These are phyloP conservation scores for Colossoma macropomum DNA, from an alignment of 2,113 vertebrate genomes.

Conservation along the genomic window DNA sequence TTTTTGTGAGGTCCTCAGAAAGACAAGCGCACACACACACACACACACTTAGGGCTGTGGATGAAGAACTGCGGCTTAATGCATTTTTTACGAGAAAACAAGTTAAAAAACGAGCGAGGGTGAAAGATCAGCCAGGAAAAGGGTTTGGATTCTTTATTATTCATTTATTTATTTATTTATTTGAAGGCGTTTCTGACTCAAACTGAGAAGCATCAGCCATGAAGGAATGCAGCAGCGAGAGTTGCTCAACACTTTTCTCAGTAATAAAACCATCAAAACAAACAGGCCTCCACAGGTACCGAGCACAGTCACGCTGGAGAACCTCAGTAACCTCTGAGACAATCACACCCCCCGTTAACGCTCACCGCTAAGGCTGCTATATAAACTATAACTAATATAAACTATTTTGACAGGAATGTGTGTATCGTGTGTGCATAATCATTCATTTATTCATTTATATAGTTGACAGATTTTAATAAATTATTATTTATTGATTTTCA, in stretches of 20 bases:
- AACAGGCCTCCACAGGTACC: background rate
- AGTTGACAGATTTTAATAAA: background rate
- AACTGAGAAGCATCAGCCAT: no score
- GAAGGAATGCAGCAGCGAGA: background rate
- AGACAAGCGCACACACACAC: background rate
- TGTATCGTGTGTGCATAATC: no score
- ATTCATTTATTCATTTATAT: no score
- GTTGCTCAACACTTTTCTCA: background rate
- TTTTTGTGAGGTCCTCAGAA: no score
- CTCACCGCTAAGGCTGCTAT: no score
- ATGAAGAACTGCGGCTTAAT: background rate
- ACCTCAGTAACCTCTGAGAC: no score
- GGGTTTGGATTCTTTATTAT: background rate
- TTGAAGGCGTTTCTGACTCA: no score
- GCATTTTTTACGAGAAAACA: background rate
- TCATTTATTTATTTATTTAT: no score
- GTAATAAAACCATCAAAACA: background rate
- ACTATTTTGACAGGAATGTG: no score
- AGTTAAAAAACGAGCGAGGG: background rate
- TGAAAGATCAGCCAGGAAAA: background rate
- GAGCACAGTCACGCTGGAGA: background rate
- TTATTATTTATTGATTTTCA: background rate
- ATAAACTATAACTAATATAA: no score
- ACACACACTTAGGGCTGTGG: background rate
- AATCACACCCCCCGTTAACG: no score